Evolutionary conservation across 1,140 invertebrate genomes (phyloP).

Genomic region (Drosophila obscura): DNA sequence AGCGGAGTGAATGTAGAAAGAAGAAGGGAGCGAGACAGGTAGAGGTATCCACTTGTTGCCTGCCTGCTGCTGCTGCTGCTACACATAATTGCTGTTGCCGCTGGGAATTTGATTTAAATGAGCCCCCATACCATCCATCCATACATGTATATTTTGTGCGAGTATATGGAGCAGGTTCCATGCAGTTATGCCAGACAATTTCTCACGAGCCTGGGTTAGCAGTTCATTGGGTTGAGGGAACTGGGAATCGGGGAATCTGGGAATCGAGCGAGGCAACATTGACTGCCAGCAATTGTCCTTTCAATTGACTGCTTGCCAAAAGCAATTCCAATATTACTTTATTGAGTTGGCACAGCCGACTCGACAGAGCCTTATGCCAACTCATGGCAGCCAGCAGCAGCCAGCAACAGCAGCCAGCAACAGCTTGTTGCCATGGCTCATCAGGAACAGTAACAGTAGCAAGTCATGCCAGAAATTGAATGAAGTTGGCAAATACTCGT

Average conservation of each 20-base stretch:
- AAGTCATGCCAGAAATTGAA: constrained; percentile 61
- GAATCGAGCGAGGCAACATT: no score
- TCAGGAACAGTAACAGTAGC: constrained; percentile 29
- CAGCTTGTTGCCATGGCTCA: constrained; percentile 27
- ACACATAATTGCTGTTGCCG: constrained; percentile 60
- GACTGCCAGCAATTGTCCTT: constrained; percentile 13
- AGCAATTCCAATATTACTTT: constrained; percentile 45
- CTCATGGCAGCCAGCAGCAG: constrained; percentile 25
- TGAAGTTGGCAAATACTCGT: constrained; percentile 37
- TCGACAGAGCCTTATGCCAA: constrained; percentile 37
- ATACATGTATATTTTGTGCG: constrained; percentile 7
- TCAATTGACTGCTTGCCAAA: constrained; percentile 48
- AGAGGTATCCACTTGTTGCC: constrained; percentile 65
- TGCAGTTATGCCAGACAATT: constrained; percentile 55
- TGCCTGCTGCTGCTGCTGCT: not conserved
- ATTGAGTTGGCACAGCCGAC: constrained; percentile 7
- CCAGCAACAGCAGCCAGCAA: constrained; percentile 15
- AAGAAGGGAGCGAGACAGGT: not conserved
- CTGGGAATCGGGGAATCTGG: no score
- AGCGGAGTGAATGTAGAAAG: constrained; percentile 43
- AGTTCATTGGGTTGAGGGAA: constrained; percentile 14
- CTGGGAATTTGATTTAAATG: constrained; percentile 69
- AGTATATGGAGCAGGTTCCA: not conserved
- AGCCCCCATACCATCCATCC: constrained; percentile 12
- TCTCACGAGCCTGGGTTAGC: constrained; percentile 46